Percentiles rank a stretch among this genome's conserved stretches.
These are phyloP conservation scores for Ptilodon capucinus DNA, from an alignment of 2,888 invertebrate genomes.

Conservation along the genomic window DNA sequence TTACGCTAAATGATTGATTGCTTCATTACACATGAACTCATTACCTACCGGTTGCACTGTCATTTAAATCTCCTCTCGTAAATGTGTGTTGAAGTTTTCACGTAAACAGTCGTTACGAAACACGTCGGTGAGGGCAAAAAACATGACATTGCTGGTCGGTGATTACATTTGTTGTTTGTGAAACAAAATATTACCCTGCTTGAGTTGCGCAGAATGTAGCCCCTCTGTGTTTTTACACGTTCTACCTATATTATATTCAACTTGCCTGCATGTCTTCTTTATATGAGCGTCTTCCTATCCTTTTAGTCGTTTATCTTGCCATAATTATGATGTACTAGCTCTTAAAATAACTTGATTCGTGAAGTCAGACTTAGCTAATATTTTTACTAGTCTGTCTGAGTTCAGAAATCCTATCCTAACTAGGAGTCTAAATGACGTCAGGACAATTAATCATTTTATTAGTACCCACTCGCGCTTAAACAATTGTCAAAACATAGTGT, in stretches of 20 bases:
- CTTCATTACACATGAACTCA: constrained; percentile 16
- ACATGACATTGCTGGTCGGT: constrained; percentile 41
- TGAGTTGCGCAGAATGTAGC: not conserved
- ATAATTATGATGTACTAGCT: too few relatives aligned
- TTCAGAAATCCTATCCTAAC: too few relatives aligned
- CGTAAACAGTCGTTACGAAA: constrained; percentile 36
- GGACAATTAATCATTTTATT: too few relatives aligned
- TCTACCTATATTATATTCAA: constrained; percentile 2
- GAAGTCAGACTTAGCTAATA: too few relatives aligned
- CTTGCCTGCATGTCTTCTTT: too few relatives aligned
- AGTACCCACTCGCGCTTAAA: too few relatives aligned
- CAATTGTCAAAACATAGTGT: too few relatives aligned
- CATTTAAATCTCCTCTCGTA: constrained; percentile 19
- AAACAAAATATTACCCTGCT: constrained; percentile 47
- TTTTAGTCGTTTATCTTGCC: too few relatives aligned
- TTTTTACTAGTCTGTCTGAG: too few relatives aligned
- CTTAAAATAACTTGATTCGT: too few relatives aligned
- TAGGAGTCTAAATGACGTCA: too few relatives aligned
- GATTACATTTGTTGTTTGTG: constrained; percentile 46
- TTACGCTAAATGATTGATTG: constrained; percentile 12
- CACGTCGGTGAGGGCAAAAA: constrained; percentile 59
- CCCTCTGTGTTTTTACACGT: constrained; percentile 7
- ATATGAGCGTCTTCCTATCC: too few relatives aligned
- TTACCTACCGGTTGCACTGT: constrained; percentile 15
- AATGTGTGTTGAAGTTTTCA: constrained; percentile 26